Percentiles rank a stretch among this genome's conserved stretches.
These are phyloP conservation scores for Istiophorus platypterus DNA, from an alignment of 2,113 vertebrate species.

Conservation along the genomic window DNA sequence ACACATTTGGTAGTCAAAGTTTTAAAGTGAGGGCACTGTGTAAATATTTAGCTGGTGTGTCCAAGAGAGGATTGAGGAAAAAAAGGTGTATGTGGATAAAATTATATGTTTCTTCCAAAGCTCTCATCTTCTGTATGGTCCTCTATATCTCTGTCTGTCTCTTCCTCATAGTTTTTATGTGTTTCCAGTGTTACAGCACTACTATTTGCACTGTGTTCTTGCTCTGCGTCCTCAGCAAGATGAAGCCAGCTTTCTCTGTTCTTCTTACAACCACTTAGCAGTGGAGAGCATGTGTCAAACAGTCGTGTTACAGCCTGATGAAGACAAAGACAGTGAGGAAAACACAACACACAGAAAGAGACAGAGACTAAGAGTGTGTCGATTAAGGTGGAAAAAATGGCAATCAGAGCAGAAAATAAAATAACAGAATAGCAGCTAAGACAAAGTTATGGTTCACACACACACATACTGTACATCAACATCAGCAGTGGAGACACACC, in stretches of 20 bases:
- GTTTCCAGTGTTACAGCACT: neutral
- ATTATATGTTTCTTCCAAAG: neutral
- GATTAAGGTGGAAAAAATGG: neutral
- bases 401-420: neutral
- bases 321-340: neutral
- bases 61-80: neutral
- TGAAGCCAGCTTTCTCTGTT: constrained; percentile 91
- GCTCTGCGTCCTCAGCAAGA: constrained; percentile 84
- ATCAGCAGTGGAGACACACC: constrained; percentile 77
- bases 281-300: constrained; percentile 87
- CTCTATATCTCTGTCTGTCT: constrained; percentile 14
- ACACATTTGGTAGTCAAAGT: neutral
- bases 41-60: neutral
- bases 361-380: neutral
- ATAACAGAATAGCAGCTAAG: neutral
- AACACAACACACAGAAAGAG: neutral
- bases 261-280: constrained; percentile 89
- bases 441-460: neutral
- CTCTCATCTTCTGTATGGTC: neutral
- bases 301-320: constrained; percentile 85
- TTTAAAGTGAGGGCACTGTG: no score
- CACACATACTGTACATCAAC: neutral
- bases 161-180: neutral
- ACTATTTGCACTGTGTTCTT: constrained; percentile 36
- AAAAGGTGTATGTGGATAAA: neutral